Conservation (phyloP, 2,888 invertebrate genomes). For the Stomorhina lunata region DNA sequence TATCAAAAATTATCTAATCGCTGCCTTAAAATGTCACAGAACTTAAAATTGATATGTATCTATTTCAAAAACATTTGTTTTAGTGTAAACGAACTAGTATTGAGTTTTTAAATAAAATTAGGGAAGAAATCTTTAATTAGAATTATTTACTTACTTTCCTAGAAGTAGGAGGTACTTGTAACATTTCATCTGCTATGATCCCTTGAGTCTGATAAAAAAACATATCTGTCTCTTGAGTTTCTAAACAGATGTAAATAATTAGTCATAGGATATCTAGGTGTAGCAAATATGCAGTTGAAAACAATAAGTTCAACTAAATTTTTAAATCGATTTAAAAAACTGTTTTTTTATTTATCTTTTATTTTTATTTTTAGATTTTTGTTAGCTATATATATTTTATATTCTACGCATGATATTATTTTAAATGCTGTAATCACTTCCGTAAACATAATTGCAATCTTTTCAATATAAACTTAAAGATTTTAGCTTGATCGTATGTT, state of each 20-base stretch:
- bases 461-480: background rate
- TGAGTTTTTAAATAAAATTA: too few relatives aligned
- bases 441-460: conserved; percentile 24
- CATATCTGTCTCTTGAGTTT: too few relatives aligned
- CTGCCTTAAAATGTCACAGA: background rate
- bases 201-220: background rate
- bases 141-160: too few relatives aligned
- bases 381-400: background rate
- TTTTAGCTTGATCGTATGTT: background rate
- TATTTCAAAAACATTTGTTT: background rate
- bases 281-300: too few relatives aligned
- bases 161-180: too few relatives aligned
- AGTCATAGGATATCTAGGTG: too few relatives aligned
- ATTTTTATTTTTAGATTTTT: background rate
- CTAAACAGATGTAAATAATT: too few relatives aligned
- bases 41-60: background rate
- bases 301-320: too few relatives aligned
- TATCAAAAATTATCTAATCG: background rate
- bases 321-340: too few relatives aligned
- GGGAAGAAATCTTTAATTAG: background rate
- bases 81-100: too few relatives aligned
- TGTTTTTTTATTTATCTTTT: too few relatives aligned
- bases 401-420: background rate
- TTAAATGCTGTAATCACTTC: background rate
- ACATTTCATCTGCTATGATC: background rate